Base-by-base conservation (phyloP, 2,888 invertebrate genomes). In the Drosophila nr. fundita region DNA sequence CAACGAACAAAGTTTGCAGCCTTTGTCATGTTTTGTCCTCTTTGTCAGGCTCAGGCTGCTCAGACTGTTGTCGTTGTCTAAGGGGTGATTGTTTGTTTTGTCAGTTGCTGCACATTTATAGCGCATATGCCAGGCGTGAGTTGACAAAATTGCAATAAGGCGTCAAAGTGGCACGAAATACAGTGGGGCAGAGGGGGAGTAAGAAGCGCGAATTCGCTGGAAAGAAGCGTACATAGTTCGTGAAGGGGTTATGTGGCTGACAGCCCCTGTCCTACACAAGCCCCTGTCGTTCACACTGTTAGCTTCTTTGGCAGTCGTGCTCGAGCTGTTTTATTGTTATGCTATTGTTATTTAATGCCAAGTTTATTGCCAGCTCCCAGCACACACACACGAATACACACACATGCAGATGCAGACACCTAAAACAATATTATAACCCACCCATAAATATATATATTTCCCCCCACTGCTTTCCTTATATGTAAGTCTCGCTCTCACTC, bases 271-370 rank as follows among this genome's bases (percentile, higher is more conserved):
- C 45, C 49, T 30, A 4, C 48, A 49, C 13, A 52, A n/a, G 32
- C 18, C n/a, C 36, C 42, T 15, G 13, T 3, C 29, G 29, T 34
- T 58, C 27, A 34, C 70, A 40, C 62, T 58, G 64, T 72, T 61
- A 53, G 70, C 53, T 67, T 67, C 58, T 52, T 49, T 40, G 53
- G 52, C 38, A 58, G 76, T 80, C 80, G 80, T 78, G 65, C 77
- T 73, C 60, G 65, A 76, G 73, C 68, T 72, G 70, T 71, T 88
- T 90, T 86, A 85, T 88, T 88, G 82, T 85, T 73, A 76, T 74
- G 85, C 82, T 87, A 85, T 89, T 89, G 88, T 85, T 89, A 89
- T 89, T 85, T 89, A 85, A 85, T 88, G 83, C 78, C 86, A 82
- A 77, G 76, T 73, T 83, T 84, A 87, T 84, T 88, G 87, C 84